These are phyloP conservation scores for Amphiprion ocellaris DNA, from an alignment of 2,113 vertebrate genomes.

Conservation along the genomic window DNA sequence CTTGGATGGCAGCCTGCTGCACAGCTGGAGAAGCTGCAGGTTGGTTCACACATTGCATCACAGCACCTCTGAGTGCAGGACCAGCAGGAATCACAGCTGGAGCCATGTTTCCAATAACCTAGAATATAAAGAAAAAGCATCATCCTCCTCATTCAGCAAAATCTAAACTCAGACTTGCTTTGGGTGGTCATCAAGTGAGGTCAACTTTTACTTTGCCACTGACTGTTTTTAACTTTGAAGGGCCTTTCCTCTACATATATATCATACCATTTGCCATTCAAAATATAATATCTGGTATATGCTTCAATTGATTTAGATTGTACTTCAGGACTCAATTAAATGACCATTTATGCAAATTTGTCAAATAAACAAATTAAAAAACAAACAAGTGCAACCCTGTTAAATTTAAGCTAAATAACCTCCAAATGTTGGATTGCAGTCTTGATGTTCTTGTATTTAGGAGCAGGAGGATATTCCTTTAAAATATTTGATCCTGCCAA, in stretches of 20 bases:
- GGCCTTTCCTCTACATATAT: background rate
- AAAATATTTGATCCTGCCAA: too few relatives aligned
- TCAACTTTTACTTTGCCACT: too few relatives aligned
- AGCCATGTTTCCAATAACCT: conserved; percentile 96
- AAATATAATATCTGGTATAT: background rate
- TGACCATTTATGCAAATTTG: too few relatives aligned
- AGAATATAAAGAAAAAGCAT: conserved; percentile 13
- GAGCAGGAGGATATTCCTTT: too few relatives aligned
- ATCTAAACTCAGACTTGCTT: background rate
- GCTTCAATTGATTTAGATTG: background rate
- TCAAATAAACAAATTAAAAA: too few relatives aligned
- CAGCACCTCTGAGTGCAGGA: conserved; percentile 83
- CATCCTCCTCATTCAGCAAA: background rate
- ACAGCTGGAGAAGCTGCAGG: conserved; percentile 81
- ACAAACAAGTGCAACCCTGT: too few relatives aligned
- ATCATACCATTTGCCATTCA: background rate
- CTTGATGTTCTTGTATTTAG: too few relatives aligned
- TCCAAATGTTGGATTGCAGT: too few relatives aligned
- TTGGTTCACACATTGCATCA: conserved; percentile 88
- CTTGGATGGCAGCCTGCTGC: conserved; percentile 94
- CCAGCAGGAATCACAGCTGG: conserved; percentile 84
- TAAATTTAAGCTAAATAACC: background rate
- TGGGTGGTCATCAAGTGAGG: background rate
- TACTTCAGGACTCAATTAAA: background rate
- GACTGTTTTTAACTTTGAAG: too few relatives aligned